phyloP scores from a whole-genome alignment of 2,113 vertebrate genomes.

The Cichladusa arquata region DNA sequence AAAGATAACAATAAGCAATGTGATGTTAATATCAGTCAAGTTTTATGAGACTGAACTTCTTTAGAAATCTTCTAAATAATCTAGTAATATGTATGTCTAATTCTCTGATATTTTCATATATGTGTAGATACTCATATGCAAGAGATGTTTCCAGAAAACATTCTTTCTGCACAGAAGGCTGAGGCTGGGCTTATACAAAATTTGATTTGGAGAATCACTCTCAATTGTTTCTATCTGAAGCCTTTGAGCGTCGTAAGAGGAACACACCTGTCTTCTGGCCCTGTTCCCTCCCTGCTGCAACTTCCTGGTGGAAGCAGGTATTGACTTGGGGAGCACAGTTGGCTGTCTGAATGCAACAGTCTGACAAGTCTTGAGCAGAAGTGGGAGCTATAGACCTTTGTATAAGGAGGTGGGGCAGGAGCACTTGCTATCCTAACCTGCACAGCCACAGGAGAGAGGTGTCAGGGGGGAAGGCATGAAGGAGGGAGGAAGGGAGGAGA shows the following conservation, averaged over 20 bases:
- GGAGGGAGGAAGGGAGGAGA: not conserved
- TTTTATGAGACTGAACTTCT: not conserved
- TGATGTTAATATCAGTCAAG: not conserved
- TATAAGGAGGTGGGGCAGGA: not conserved
- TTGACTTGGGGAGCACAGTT: not conserved
- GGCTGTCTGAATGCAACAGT: not conserved
- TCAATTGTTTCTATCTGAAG: not conserved
- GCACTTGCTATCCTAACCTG: not conserved
- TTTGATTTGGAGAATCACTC: not conserved
- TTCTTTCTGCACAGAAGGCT: not conserved
- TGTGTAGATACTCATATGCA: not conserved
- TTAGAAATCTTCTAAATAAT: not conserved
- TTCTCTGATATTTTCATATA: not conserved
- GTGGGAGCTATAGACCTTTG: not conserved
- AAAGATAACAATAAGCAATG: not conserved
- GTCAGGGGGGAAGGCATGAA: not conserved
- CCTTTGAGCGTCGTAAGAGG: not conserved
- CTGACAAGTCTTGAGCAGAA: not conserved
- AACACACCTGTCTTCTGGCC: not conserved
- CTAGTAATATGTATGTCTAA: not conserved
- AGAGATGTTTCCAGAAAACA: not conserved
- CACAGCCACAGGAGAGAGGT: rapidly evolving
- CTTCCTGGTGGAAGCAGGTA: not conserved
- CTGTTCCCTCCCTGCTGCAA: not conserved
- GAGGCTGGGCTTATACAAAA: not conserved